Conservation (phyloP, 2,888 invertebrate species). For the Zonitis immaculata region DNA sequence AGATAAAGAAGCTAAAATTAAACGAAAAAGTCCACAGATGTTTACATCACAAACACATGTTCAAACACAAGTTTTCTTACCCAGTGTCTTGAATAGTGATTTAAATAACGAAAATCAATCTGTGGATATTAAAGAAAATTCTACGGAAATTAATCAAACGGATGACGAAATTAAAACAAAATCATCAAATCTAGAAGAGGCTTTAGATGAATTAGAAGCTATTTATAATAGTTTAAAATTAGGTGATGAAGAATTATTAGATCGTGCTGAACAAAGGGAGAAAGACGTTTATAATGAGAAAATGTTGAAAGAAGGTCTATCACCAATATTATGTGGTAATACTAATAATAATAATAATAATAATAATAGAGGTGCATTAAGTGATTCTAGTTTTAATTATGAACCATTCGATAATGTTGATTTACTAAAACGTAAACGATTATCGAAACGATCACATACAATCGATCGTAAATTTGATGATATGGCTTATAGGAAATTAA, state of each 20-base stretch:
- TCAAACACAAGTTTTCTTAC: slow-evolving; percentile 43
- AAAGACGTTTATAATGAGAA: slow-evolving; percentile 43
- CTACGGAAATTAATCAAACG: slow-evolving; percentile 6
- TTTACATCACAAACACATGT: slow-evolving; percentile 44
- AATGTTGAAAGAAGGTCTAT: slow-evolving; percentile 30
- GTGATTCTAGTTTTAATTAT: slow-evolving; percentile 47
- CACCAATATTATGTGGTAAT: no score
- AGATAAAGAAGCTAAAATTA: slow-evolving; percentile 50
- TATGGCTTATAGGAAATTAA: slow-evolving; percentile 73
- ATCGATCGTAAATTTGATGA: slow-evolving; percentile 70
- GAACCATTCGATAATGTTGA: slow-evolving; percentile 43
- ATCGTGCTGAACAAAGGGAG: slow-evolving; percentile 72
- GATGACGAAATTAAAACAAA: slow-evolving; percentile 50
- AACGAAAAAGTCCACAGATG: slow-evolving; percentile 39
- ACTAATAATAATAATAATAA: no score
- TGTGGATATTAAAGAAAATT: background rate
- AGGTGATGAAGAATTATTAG: slow-evolving; percentile 75
- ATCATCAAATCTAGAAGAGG: slow-evolving; percentile 80
- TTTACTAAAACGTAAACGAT: slow-evolving; percentile 37
- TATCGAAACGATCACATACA: slow-evolving; percentile 48
- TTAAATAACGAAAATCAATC: slow-evolving; percentile 12
- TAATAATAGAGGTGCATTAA: slow-evolving; percentile 43
- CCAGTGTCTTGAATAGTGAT: slow-evolving; percentile 33
- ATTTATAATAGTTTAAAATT: slow-evolving; percentile 84
- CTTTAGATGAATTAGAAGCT: slow-evolving; percentile 83